Percentiles rank a stretch among this genome's conserved stretches.
Conservation (phyloP, 2,888 invertebrate species). For the Orchesellides sinensis region DNA sequence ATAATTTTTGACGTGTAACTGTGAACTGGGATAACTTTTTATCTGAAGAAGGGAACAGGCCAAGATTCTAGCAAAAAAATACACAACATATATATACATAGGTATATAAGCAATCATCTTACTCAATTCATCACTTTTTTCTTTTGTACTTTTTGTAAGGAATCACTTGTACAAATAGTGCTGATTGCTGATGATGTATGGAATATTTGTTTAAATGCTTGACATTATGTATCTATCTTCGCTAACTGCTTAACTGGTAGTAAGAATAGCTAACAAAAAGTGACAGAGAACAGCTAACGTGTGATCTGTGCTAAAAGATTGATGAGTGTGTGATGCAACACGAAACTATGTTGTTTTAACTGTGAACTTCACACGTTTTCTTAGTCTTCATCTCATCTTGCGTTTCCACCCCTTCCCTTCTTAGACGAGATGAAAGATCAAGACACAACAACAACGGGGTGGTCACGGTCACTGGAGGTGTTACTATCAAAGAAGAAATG, state of each 20-base stretch:
- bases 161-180: background rate
- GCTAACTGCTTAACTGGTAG: too few species aligned
- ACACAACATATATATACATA: background rate
- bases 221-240: background rate
- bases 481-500: conserved; percentile 14
- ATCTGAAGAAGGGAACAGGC: background rate
- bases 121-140: too few species aligned
- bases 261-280: too few species aligned
- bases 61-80: background rate
- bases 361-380: conserved; percentile 42
- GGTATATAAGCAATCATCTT: too few species aligned
- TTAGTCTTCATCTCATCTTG: background rate
- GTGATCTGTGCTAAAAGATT: too few species aligned
- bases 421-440: conserved; percentile 43
- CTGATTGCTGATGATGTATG: background rate
- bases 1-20: background rate
- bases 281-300: too few species aligned
- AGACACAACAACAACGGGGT: conserved; percentile 43
- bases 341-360: conserved; percentile 46
- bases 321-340: conserved; percentile 1
- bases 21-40: too few species aligned
- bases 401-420: background rate
- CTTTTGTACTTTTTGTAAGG: background rate
- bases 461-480: conserved; percentile 40
- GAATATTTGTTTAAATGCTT: background rate